Evolutionary conservation across 2,888 invertebrate genomes (phyloP).

Genomic region (Seira ritae): DNA sequence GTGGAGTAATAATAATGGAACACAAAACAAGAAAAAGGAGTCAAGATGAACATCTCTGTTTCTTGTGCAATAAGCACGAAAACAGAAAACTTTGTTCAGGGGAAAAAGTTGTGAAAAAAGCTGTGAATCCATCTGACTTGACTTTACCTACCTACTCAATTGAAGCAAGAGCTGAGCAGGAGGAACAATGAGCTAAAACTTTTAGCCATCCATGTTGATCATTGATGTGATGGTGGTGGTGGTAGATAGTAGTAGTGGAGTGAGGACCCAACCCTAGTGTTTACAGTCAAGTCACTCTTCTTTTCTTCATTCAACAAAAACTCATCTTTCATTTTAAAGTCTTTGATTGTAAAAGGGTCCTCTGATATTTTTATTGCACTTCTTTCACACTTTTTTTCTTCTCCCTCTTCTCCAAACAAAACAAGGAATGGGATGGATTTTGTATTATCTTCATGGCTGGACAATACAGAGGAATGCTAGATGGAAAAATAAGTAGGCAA

Average conservation of each 20-base stretch:
- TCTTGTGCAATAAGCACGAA: slow-evolving; percentile 37
- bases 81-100: slow-evolving; percentile 25
- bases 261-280: slow-evolving; percentile 59
- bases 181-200: too few relatives aligned
- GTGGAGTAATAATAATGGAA: too few relatives aligned
- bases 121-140: too few relatives aligned
- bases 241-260: slow-evolving; percentile 29
- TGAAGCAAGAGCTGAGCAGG: too few relatives aligned
- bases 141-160: too few relatives aligned
- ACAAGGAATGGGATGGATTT: slow-evolving; percentile 51
- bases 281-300: slow-evolving; percentile 59
- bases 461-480: slow-evolving; percentile 47
- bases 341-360: slow-evolving; percentile 48
- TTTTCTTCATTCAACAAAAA: slow-evolving; percentile 54
- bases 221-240: too few relatives aligned
- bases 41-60: slow-evolving; percentile 27
- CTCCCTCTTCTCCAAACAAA: slow-evolving; percentile 33
- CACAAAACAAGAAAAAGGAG: neutral
- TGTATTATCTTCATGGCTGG: slow-evolving; percentile 49
- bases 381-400: slow-evolving; percentile 61
- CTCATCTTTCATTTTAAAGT: slow-evolving; percentile 59
- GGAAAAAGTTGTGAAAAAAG: slow-evolving; percentile 56
- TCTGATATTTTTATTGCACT: slow-evolving; percentile 63
- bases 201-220: too few relatives aligned
- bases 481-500: slow-evolving; percentile 41